Evolutionary conservation across 2,797 vertebrate species (phyloP).

Genomic region (Euthynnus affinis): DNA sequence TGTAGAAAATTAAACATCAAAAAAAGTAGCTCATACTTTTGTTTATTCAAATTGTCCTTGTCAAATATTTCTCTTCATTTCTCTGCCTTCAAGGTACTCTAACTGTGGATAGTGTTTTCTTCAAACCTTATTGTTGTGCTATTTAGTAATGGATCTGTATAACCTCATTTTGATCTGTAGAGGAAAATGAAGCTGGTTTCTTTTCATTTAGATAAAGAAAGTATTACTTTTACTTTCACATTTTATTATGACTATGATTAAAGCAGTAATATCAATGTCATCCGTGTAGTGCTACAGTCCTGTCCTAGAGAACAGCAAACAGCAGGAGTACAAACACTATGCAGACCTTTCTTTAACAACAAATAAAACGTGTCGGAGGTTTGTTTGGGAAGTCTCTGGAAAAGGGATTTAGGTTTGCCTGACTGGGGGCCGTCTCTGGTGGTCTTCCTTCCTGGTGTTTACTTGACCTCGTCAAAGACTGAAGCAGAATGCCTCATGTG

Average conservation of each 20-base stretch:
- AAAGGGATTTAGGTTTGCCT: slow-evolving; percentile 58
- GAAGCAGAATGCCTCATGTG: slow-evolving; percentile 38
- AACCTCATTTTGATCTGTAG: background rate
- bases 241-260: slow-evolving; percentile 49
- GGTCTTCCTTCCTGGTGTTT: slow-evolving; percentile 69
- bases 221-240: too few species aligned
- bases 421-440: slow-evolving; percentile 36
- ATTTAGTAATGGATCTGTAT: background rate
- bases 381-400: slow-evolving; percentile 60
- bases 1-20: slow-evolving; percentile 79
- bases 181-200: background rate
- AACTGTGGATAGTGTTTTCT: background rate
- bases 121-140: background rate
- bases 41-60: slow-evolving; percentile 6
- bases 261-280: slow-evolving; percentile 51
- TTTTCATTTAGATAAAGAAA: background rate
- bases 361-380: slow-evolving; percentile 38
- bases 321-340: slow-evolving; percentile 33
- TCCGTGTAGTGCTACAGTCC: slow-evolving; percentile 2
- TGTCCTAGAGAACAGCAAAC: slow-evolving; percentile 6
- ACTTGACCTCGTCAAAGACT: slow-evolving; percentile 50
- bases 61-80: background rate
- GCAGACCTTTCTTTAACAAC: slow-evolving; percentile 24
- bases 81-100: background rate
- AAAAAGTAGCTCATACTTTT: slow-evolving; percentile 12